phyloP scores from a whole-genome alignment of 2,888 invertebrate genomes.

The Amphipoea oculea region DNA sequence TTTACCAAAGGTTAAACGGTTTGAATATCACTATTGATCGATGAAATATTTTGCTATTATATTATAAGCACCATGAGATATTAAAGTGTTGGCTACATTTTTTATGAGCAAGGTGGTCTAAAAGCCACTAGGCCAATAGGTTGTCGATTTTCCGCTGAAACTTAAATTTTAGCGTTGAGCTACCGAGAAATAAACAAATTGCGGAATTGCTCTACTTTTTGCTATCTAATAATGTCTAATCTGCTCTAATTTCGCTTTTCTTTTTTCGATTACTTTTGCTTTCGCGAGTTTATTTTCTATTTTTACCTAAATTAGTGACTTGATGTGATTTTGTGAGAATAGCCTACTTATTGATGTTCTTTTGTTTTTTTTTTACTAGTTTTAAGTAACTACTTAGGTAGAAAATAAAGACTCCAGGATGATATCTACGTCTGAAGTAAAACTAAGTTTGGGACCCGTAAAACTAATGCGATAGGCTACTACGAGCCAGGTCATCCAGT shows the following conservation, averaged over 20 bases:
- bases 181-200: constrained; percentile 17
- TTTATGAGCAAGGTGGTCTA: constrained; percentile 23
- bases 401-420: neutral
- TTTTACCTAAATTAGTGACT: constrained; percentile 11
- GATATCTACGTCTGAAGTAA: neutral
- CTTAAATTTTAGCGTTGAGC: neutral
- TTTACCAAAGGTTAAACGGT: constrained; percentile 73
- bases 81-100: constrained; percentile 21
- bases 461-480: too few relatives aligned
- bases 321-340: constrained; percentile 40
- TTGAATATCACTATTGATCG: constrained; percentile 37
- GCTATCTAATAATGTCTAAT: constrained; percentile 15
- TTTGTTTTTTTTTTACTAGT: constrained; percentile 28
- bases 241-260: constrained; percentile 51
- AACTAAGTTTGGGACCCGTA: neutral
- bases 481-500: neutral
- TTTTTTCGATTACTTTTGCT: constrained; percentile 46
- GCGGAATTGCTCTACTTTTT: constrained; percentile 28
- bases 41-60: constrained; percentile 36
- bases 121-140: constrained; percentile 40
- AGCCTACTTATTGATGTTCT: constrained; percentile 17
- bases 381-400: neutral
- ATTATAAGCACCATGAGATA: constrained; percentile 25
- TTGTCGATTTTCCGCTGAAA: constrained; percentile 19
- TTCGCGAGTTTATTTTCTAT: constrained; percentile 19